phyloP scores from a whole-genome alignment of 2,888 invertebrate species.

The Eupithecia insigniata region DNA sequence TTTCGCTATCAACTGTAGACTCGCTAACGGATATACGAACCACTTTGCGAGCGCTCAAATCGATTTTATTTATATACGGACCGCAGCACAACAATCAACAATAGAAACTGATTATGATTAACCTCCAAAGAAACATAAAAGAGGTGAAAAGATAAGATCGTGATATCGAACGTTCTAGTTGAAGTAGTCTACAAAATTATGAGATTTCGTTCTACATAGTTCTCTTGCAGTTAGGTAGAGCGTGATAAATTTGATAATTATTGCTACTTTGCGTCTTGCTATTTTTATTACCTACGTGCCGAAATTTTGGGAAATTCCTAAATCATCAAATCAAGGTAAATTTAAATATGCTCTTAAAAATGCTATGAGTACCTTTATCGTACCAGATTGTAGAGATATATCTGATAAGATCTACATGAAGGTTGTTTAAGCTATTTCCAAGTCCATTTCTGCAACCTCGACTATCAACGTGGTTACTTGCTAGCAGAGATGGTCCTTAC shows the following conservation, averaged over 20 bases:
- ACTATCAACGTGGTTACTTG: neutral
- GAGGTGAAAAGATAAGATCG: neutral
- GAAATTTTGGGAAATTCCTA: neutral
- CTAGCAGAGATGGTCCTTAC: neutral
- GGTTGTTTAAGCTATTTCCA: neutral
- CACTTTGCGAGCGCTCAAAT: no score
- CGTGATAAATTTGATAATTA: slow-evolving; percentile 23
- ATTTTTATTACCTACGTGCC: neutral
- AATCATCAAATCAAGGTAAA: neutral
- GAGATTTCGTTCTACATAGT: slow-evolving; percentile 20
- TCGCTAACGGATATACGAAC: no score
- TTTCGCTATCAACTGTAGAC: no score
- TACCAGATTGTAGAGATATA: neutral
- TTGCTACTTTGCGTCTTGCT: neutral
- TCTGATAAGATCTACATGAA: neutral
- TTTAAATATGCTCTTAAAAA: neutral
- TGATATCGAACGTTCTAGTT: slow-evolving; percentile 13
- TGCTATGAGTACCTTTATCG: neutral
- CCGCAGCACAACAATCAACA: no score
- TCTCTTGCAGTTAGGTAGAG: slow-evolving; percentile 19
- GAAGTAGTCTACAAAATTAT: slow-evolving; percentile 3
- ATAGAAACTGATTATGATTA: neutral
- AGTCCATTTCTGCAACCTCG: neutral
- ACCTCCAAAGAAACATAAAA: neutral
- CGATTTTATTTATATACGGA: no score